Base-by-base conservation (phyloP, 2,797 vertebrate genomes). In the Merluccius polli region DNA sequence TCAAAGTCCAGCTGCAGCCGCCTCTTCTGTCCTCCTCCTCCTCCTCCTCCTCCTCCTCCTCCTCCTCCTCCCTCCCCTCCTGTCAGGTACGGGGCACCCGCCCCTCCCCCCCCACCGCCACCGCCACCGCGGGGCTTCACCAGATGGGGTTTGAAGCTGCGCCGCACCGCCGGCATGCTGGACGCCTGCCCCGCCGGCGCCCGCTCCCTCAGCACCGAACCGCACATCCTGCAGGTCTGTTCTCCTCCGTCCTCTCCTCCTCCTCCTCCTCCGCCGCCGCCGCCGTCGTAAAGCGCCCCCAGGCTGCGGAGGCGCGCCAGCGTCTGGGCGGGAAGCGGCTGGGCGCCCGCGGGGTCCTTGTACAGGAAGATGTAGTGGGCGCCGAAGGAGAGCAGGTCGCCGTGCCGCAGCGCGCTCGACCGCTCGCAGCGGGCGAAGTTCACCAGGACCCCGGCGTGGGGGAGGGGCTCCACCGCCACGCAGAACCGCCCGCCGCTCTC, bases 291-390 rank as follows among this genome's bases (percentile, higher is more conserved):
- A 1, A 93, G 73, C 59, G 91, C 93, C 0, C 92, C 94, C 73
- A 94, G 90, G 0, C 93, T 90, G 11, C 92, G 92, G 15, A 98
- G 94, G 78, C 93, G 90, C 30, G 94, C 93, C 82, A 97, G 87
- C 11, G 96, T 95, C 88, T 93, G 95, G 0, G 93, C 81, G 0
- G 97, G 96, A 82, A 98, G 91, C 0, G 94, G 94, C 86, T 95
- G 96, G 4, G 95, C 93, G 32, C 94, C 95, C 0, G 89, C 86
- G 0, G 97, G 97, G 85, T 98, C 96, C 87, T 97, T 96, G 92
- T 97, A 97, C 75, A 99, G 93, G 79, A 99, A 95, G 90, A 99
- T 92, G 90, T 98, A 99, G 87, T 97, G 95, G 3, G 94, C 94
- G 6, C 97, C 97, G 0, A 99, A 95, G 13, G 96, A 96, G 30